Evolutionary conservation across 1,140 invertebrate species (phyloP).

Genomic region (Leguminivora glycinivorella): DNA sequence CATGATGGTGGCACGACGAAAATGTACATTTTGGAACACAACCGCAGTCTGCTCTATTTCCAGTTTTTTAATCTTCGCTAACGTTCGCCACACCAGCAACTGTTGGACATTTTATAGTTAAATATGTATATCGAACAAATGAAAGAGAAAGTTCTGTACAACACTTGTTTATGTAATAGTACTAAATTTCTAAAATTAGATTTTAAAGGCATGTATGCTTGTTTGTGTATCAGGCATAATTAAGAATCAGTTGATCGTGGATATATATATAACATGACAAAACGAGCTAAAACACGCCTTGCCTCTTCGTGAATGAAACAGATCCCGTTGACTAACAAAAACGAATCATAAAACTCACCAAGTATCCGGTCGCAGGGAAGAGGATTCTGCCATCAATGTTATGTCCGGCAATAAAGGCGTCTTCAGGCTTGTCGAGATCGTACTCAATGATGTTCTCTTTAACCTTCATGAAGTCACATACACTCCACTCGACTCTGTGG

Average conservation of each 20-base stretch:
- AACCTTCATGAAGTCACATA: conserved; percentile 83
- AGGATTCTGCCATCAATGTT: conserved; percentile 96
- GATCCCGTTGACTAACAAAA: too few species aligned
- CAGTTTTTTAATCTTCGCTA: conserved; percentile 89
- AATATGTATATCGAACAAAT: too few species aligned
- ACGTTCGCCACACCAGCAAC: conserved; percentile 94
- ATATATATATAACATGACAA: too few species aligned
- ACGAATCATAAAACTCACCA: conserved; percentile 83
- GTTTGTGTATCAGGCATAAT: too few species aligned
- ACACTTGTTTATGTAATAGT: too few species aligned
- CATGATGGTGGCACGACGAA: conserved; percentile 95
- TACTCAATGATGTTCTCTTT: conserved; percentile 88
- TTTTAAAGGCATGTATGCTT: too few species aligned
- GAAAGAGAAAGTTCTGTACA: too few species aligned
- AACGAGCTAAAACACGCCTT: too few species aligned
- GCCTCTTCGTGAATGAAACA: too few species aligned
- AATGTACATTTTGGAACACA: conserved; percentile 91
- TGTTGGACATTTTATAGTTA: too few species aligned
- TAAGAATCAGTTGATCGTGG: too few species aligned
- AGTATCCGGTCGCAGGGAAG: conserved; percentile 97
- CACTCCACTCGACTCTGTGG: conserved; percentile 89
- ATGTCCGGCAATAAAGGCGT: conserved; percentile 91
- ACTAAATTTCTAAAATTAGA: too few species aligned
- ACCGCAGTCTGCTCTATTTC: conserved; percentile 91
- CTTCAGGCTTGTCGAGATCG: conserved; percentile 86